A percentile compares a stretch with the other conserved stretches of the same genome.
These are phyloP conservation scores for Maconellicoccus hirsutus DNA, from an alignment of 1,140 invertebrate species.

Conservation along the genomic window DNA sequence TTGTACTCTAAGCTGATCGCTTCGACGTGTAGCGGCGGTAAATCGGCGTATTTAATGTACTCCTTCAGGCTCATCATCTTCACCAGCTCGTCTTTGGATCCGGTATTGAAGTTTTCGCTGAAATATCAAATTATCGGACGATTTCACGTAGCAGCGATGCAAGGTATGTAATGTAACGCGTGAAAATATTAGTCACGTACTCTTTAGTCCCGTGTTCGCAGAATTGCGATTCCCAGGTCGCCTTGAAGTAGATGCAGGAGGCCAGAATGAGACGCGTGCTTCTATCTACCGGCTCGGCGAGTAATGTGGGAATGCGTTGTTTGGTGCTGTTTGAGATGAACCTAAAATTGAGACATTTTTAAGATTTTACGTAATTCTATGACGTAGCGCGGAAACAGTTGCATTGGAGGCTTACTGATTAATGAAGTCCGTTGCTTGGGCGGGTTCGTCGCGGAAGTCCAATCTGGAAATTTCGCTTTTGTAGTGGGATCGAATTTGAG, in stretches of 20 bases:
- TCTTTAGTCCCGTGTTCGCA: background rate
- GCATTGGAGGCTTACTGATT: background rate
- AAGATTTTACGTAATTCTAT: too few species aligned
- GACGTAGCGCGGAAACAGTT: too few species aligned
- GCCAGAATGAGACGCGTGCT: background rate
- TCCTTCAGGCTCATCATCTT: background rate
- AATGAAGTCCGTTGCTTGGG: background rate
- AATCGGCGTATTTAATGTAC: background rate
- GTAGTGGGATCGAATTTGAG: background rate
- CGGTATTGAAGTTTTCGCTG: background rate
- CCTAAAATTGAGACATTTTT: too few species aligned
- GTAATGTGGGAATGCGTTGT: background rate
- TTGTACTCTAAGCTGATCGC: background rate
- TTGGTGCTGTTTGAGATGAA: background rate
- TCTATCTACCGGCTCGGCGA: background rate
- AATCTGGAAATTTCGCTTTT: background rate
- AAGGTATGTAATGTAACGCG: too few species aligned
- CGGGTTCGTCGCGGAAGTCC: background rate
- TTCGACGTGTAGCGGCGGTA: background rate
- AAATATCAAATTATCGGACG: too few species aligned
- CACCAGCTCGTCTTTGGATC: background rate
- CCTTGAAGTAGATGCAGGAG: background rate
- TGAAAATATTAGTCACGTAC: background rate
- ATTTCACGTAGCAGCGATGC: background rate
- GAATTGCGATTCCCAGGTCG: background rate